Evolutionary conservation across 1,140 invertebrate genomes (phyloP), one percentile per base, ranked within the genome.

Genomic region (Drosophila pachea): DNA sequence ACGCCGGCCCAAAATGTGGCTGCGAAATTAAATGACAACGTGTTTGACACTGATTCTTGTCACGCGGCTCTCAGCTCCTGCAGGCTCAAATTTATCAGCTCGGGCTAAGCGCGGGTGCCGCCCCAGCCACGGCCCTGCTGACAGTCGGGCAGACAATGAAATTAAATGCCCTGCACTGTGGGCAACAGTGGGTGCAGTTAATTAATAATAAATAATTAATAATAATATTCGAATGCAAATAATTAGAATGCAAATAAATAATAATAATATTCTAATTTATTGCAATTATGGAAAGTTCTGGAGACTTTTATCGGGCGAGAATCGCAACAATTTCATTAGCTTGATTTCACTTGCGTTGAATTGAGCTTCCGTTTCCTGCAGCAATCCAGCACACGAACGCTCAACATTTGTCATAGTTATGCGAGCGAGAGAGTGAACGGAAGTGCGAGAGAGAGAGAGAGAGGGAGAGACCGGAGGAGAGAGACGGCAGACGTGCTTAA

Each of bases 41-140:
- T 86, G 86, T 86, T 86, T 86, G 81, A 86, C 81, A 86, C 81
- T 86, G 81, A 86, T 86, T 86, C 81, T 86, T 86, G 81, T 86
- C 82, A 86, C 74, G 69, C 61, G 76, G 81, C 81, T 76, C 64
- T 72, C 67, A 65, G 74, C 77, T 68, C 73, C 75, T 63, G 77
- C 74, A 83, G 78, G 76, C 76, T 73, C 78, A 84, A 86, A 86
- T 77, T 86, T 86, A 86, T 86, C 81, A 86, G 73, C 81, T 47
- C 65, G 58, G 65, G 69, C 81, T 86, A 84, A 84, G 68, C 74
- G 76, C 60, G n/a, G 14, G 14, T 12, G 40, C 63, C 40, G 32
- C 32, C 16, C 9, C 32, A n/a, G 29, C 29, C 11, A 12, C 42
- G 8, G n/a, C 31, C 14, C 14, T 52, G 38, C 75, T 64, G 68